These are phyloP conservation scores for Tipula vernalis DNA, from an alignment of 2,888 invertebrate species.

Conservation along the genomic window DNA sequence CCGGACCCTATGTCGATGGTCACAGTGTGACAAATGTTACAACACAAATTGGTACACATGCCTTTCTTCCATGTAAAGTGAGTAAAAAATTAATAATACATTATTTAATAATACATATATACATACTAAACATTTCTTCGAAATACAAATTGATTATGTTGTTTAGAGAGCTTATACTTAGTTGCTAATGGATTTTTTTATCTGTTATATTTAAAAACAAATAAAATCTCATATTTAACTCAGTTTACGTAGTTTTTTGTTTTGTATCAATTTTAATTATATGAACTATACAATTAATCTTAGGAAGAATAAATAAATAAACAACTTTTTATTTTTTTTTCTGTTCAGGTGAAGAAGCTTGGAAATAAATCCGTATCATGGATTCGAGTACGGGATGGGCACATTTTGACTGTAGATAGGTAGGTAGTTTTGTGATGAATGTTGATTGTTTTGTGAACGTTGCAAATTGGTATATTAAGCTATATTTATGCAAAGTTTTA, in stretches of 20 bases:
- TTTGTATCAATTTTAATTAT: neutral
- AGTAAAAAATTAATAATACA: constrained; percentile 22
- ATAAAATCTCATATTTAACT: neutral
- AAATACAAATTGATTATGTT: no score
- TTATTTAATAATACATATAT: neutral
- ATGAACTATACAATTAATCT: neutral
- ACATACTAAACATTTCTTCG: neutral
- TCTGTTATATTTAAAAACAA: neutral
- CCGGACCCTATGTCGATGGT: constrained; percentile 77
- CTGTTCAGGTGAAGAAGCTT: constrained; percentile 59
- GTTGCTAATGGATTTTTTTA: no score
- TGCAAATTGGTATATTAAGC: neutral
- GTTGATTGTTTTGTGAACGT: neutral
- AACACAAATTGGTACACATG: constrained; percentile 81
- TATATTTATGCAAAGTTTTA: no score
- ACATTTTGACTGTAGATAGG: constrained; percentile 81
- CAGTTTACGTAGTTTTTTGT: neutral
- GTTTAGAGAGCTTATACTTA: no score
- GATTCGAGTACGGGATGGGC: constrained; percentile 80
- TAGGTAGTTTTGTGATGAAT: constrained; percentile 40
- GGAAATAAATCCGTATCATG: constrained; percentile 90
- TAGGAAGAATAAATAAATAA: neutral
- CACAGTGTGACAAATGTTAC: constrained; percentile 76
- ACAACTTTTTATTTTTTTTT: constrained; percentile 14
- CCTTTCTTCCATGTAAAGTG: constrained; percentile 81